Conservation (phyloP, 2,797 vertebrate species). For the Chloroceryle inda region DNA sequence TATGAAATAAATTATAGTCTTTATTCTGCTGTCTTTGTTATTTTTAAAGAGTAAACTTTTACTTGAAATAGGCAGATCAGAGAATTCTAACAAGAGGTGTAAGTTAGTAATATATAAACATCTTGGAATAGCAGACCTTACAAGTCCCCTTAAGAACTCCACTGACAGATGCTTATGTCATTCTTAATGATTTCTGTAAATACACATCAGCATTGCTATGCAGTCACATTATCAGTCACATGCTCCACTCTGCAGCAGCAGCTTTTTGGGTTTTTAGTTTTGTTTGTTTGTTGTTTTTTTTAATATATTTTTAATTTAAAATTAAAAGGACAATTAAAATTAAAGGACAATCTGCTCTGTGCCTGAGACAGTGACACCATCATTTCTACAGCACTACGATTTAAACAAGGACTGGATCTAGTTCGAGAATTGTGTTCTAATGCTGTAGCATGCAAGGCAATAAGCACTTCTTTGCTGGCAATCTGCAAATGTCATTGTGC, state of each 20-base stretch:
- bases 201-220: background rate
- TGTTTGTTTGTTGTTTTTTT: background rate
- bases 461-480: background rate
- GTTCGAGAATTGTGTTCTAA: background rate
- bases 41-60: conserved; percentile 25
- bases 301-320: too few relatives aligned
- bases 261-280: background rate
- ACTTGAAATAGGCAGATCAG: conserved; percentile 17
- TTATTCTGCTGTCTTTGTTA: background rate
- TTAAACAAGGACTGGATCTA: background rate
- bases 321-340: too few relatives aligned
- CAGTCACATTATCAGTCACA: conserved; percentile 17
- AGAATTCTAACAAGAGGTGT: background rate
- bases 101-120: conserved; percentile 9
- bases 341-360: background rate
- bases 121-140: background rate
- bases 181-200: conserved; percentile 3
- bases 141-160: background rate
- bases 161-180: background rate
- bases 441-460: background rate
- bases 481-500: conserved; percentile 10
- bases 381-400: background rate
- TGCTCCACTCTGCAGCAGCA: background rate
- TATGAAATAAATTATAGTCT: background rate
- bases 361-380: background rate